phyloP scores from a whole-genome alignment of 2,888 invertebrate genomes.

The Sabatieria punctata region DNA sequence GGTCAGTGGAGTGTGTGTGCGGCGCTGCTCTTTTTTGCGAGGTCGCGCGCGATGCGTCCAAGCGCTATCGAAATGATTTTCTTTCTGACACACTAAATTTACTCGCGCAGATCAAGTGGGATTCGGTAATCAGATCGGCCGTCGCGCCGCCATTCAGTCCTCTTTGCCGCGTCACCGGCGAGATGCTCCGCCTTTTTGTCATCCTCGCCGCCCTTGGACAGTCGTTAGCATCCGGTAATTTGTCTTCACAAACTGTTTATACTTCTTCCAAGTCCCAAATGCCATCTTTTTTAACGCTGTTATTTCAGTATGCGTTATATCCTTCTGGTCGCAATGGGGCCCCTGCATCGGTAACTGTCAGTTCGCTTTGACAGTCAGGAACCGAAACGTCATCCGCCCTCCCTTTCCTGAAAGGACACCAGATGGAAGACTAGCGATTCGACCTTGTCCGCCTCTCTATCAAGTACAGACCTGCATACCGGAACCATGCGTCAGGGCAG shows the following conservation, averaged over 20 bases:
- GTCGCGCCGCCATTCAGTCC: too few species aligned
- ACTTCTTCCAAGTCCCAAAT: not conserved
- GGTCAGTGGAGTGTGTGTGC: too few species aligned
- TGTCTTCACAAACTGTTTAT: not conserved
- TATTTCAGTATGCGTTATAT: slow-evolving; percentile 7
- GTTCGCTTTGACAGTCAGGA: slow-evolving; percentile 14
- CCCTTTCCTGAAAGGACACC: slow-evolving; percentile 13
- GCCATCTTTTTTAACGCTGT: not conserved
- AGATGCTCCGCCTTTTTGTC: too few species aligned
- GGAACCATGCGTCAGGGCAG: not conserved
- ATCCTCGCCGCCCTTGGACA: too few species aligned
- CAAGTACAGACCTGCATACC: slow-evolving; percentile 13
- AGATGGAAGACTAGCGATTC: slow-evolving; percentile 11
- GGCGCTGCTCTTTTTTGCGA: too few species aligned
- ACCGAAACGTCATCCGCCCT: slow-evolving; percentile 15
- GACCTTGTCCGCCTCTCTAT: slow-evolving; percentile 15
- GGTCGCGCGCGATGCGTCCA: too few species aligned
- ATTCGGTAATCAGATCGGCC: too few species aligned
- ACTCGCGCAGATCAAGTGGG: too few species aligned
- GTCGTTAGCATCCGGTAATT: too few species aligned
- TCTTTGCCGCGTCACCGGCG: too few species aligned
- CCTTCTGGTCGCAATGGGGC: slow-evolving; percentile 6
- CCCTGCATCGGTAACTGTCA: slow-evolving; percentile 13
- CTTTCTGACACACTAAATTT: too few species aligned
- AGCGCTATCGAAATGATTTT: too few species aligned